phyloP scores from a whole-genome alignment of 2,113 vertebrate genomes.

The Hypanus sabinus region DNA sequence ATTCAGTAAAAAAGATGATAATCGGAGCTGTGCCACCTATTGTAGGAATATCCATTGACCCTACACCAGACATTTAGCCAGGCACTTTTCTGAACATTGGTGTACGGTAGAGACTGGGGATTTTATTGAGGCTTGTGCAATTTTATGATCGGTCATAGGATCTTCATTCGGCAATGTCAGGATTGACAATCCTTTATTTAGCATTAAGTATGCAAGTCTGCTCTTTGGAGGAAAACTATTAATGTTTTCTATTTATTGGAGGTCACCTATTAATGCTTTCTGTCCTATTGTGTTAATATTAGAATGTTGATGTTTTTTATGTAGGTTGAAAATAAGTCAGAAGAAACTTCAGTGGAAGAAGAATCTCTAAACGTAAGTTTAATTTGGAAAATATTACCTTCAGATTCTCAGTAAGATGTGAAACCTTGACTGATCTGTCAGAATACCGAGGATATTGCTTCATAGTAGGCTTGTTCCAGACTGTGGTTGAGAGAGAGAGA shows the following conservation, averaged over 20 bases:
- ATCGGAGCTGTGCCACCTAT: neutral
- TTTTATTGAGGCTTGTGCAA: neutral
- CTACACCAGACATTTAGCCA: no score
- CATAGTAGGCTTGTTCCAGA: no score
- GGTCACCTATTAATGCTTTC: no score
- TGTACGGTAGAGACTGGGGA: neutral
- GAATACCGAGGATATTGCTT: no score
- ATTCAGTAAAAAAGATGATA: neutral
- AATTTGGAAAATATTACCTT: neutral
- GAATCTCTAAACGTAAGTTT: neutral
- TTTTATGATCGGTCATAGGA: neutral
- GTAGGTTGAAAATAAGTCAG: neutral
- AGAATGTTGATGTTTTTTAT: neutral
- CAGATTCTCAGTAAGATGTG: no score
- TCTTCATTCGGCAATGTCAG: neutral
- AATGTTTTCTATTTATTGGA: neutral
- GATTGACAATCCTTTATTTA: neutral
- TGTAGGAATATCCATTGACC: no score
- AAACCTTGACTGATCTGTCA: neutral
- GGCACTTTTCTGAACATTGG: neutral
- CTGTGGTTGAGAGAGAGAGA: no score
- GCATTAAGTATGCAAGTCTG: neutral
- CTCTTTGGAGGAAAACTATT: neutral
- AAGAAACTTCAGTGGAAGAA: neutral
- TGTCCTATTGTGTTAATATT: neutral